Base-by-base conservation (phyloP, 2,888 invertebrate species). In the Caenorhabditis panamensis region DNA sequence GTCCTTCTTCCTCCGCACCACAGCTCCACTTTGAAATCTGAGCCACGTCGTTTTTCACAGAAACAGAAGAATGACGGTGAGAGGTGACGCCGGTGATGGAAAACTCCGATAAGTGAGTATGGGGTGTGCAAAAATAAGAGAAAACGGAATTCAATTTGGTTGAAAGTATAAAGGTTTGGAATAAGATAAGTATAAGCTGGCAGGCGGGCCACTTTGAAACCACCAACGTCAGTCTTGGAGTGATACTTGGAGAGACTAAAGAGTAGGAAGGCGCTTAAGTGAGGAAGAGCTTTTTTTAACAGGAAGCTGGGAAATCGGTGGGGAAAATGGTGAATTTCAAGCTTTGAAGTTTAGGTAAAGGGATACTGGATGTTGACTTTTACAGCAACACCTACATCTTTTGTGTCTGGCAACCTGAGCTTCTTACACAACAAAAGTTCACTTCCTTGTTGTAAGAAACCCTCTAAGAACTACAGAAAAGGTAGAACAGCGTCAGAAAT, bases 191-290 rank as follows among this genome's bases (percentile, higher is more conserved):
- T n/a, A n/a, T n/a, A n/a, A 41, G 41, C 6, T 11, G 41, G 41
- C 6, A 41, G 41, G 41, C 16, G 41, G 36, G 64, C 31, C 49
- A 51, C 24, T 63, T 63, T 37, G 1, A 41, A 37, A 24, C 41
- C 41, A 11, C 9, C 31, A 49, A 13, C 13, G 5, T 18, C n/a
- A 58, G 31, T 13, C 13, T 28, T 47, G 4, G 11, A n/a, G 5
- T 26, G 36, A 36, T 36, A 36, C 36, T 24, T 31, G 9, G 36
- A 36, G 20, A 58, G 59, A 59, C 24, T 31, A 56, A 28, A 31
- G 31, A 31, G 36, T 56, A 41, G 11, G 24, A 59, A 41, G 22
- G 24, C 2, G 41, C 41, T 59, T 41, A 41, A 59, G 41, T 47
- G 47, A 47, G 18, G 11, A 47, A 9, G 47, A 47, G 5, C 1